A percentile compares a stretch with the other conserved stretches of the same genome.
Evolutionary conservation across 2,888 invertebrate genomes (phyloP).

Genomic region (Endotricha flammealis): DNA sequence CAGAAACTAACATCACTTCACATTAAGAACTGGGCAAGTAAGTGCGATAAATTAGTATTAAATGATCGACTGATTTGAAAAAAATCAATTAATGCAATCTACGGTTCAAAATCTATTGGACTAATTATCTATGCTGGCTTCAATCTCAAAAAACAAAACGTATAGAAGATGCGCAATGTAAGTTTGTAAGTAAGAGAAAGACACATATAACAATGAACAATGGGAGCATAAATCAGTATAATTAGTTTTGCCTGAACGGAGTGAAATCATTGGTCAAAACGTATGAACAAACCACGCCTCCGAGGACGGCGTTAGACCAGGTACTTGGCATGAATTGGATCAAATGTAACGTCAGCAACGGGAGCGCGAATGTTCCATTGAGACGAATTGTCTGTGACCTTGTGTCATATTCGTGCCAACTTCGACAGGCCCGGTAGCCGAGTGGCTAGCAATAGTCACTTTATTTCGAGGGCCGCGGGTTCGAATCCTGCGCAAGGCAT

Average conservation of each 20-base stretch:
- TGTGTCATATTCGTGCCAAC: not conserved
- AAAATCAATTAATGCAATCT: no score
- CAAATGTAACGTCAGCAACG: slow-evolving; percentile 59
- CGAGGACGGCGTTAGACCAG: slow-evolving; percentile 55
- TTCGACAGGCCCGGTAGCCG: no score
- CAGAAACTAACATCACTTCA: no score
- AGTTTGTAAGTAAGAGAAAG: slow-evolving; percentile 64
- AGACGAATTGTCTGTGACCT: not conserved
- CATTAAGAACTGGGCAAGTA: no score
- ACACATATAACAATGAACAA: slow-evolving; percentile 90
- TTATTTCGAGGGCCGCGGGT: no score
- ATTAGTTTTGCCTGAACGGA: slow-evolving; percentile 86
- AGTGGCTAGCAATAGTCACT: no score
- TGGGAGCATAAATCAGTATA: slow-evolving; percentile 96
- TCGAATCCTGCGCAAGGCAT: no score
- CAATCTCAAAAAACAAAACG: slow-evolving; percentile 29
- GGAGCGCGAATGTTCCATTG: slow-evolving; percentile 24
- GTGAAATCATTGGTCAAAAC: slow-evolving; percentile 83
- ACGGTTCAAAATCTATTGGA: slow-evolving; percentile 2
- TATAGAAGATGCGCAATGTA: slow-evolving; percentile 39
- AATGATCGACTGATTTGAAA: no score
- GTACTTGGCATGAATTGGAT: slow-evolving; percentile 57
- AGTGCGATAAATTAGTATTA: no score
- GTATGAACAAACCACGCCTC: slow-evolving; percentile 77
- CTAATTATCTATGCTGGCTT: slow-evolving; percentile 30